These are phyloP conservation scores for Columba livia DNA, from an alignment of 2,113 vertebrate genomes.

Conservation along the genomic window DNA sequence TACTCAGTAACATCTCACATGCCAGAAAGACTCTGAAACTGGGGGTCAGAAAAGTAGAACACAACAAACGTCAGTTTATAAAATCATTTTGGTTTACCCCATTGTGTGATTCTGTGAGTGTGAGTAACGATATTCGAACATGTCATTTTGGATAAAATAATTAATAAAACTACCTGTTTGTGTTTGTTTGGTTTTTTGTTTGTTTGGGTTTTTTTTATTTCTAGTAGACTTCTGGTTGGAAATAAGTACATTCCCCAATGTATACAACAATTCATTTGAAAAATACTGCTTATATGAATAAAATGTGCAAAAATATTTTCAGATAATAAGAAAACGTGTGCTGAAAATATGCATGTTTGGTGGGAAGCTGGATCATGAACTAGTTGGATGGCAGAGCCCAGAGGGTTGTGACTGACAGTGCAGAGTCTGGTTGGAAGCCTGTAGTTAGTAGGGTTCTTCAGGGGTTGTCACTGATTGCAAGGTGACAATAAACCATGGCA, in stretches of 20 bases:
- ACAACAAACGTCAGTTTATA: neutral
- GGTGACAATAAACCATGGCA: too few relatives aligned
- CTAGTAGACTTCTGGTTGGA: neutral
- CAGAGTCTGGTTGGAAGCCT: too few relatives aligned
- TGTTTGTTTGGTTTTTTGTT: neutral
- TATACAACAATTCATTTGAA: neutral
- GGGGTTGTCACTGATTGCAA: too few relatives aligned
- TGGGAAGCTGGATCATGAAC: too few relatives aligned
- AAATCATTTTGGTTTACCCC: neutral
- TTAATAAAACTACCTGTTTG: neutral
- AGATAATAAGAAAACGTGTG: neutral
- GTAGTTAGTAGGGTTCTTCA: too few relatives aligned
- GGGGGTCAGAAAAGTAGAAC: neutral
- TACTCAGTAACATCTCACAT: neutral
- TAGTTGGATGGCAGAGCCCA: too few relatives aligned
- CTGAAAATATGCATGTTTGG: neutral
- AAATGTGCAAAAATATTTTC: neutral
- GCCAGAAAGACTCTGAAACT: neutral
- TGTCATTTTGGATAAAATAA: neutral
- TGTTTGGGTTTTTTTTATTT: neutral
- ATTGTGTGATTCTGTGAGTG: neutral
- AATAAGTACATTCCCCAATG: neutral
- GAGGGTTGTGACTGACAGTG: too few relatives aligned
- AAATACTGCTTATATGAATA: neutral
- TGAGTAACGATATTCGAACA: neutral